These are phyloP conservation scores for Elmis aenea DNA, from an alignment of 2,888 invertebrate species.

Conservation along the genomic window DNA sequence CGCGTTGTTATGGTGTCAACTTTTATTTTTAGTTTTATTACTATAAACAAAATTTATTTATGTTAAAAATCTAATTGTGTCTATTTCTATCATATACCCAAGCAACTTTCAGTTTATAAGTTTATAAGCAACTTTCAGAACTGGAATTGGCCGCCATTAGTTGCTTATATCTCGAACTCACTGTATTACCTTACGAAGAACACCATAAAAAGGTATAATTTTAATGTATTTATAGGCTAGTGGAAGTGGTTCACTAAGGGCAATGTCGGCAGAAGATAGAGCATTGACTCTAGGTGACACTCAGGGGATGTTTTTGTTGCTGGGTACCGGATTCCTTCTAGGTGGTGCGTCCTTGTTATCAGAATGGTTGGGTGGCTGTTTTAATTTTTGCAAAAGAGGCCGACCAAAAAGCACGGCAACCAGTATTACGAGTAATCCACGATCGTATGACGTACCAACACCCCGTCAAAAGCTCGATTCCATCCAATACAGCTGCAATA, in stretches of 20 bases:
- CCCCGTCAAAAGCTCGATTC: constrained; percentile 32
- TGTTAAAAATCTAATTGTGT: too few relatives aligned
- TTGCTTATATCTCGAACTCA: too few relatives aligned
- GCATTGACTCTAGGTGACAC: constrained; percentile 74
- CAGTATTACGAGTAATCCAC: constrained; percentile 36
- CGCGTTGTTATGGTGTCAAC: too few relatives aligned
- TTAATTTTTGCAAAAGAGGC: constrained; percentile 52
- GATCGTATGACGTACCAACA: constrained; percentile 35
- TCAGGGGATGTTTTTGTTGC: constrained; percentile 74
- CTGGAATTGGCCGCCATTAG: too few relatives aligned
- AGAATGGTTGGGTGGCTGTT: constrained; percentile 68
- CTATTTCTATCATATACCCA: too few relatives aligned
- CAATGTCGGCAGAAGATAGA: constrained; percentile 58
- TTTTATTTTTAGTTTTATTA: too few relatives aligned
- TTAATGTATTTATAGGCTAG: constrained; percentile 44
- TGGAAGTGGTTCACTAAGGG: constrained; percentile 46
- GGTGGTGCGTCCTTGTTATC: constrained; percentile 60
- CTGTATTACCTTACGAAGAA: neutral
- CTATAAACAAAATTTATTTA: too few relatives aligned
- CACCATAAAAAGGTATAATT: neutral
- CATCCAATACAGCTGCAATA: constrained; percentile 9
- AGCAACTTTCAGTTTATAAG: too few relatives aligned
- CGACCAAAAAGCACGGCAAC: constrained; percentile 24
- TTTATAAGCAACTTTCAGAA: neutral
- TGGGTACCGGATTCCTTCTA: constrained; percentile 64